Evolutionary conservation across 2,113 vertebrate genomes (phyloP).

Genomic region (Xenopus tropicalis): DNA sequence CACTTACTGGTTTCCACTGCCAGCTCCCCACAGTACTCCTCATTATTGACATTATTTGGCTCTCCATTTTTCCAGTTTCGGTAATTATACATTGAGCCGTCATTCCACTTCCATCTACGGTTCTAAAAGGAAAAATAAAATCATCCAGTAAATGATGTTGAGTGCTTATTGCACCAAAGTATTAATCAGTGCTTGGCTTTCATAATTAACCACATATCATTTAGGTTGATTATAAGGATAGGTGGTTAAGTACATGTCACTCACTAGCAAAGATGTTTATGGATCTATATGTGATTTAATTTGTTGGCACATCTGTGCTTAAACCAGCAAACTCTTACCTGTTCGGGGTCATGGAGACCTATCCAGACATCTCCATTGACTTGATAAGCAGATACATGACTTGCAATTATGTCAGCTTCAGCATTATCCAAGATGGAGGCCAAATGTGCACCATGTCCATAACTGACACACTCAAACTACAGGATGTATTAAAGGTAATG

Average conservation of each 20-base stretch:
- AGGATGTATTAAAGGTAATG: background rate
- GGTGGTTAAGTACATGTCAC: too few relatives aligned
- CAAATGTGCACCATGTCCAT: slow-evolving; percentile 25
- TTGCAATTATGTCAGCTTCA: slow-evolving; percentile 22
- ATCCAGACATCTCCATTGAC: slow-evolving; percentile 13
- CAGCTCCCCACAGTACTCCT: slow-evolving; percentile 26
- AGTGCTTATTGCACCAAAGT: too few relatives aligned
- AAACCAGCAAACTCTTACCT: slow-evolving; percentile 1
- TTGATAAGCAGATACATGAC: background rate
- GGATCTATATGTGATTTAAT: too few relatives aligned
- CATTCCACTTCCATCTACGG: slow-evolving; percentile 37
- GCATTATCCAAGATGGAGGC: slow-evolving; percentile 20
- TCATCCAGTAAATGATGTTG: too few relatives aligned
- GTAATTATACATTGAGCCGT: slow-evolving; percentile 36
- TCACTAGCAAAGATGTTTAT: too few relatives aligned
- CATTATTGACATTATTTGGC: slow-evolving; percentile 5
- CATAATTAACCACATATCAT: too few relatives aligned
- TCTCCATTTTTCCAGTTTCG: slow-evolving; percentile 13
- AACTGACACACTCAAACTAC: slow-evolving; percentile 33
- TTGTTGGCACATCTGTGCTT: too few relatives aligned
- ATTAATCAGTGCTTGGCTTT: too few relatives aligned
- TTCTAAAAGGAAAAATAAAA: slow-evolving; percentile 10
- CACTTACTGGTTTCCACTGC: slow-evolving; percentile 19
- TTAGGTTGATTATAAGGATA: too few relatives aligned
- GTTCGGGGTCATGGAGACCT: slow-evolving; percentile 32